These are phyloP conservation scores for Atethmia centrago DNA, from an alignment of 2,888 invertebrate species.

Conservation along the genomic window DNA sequence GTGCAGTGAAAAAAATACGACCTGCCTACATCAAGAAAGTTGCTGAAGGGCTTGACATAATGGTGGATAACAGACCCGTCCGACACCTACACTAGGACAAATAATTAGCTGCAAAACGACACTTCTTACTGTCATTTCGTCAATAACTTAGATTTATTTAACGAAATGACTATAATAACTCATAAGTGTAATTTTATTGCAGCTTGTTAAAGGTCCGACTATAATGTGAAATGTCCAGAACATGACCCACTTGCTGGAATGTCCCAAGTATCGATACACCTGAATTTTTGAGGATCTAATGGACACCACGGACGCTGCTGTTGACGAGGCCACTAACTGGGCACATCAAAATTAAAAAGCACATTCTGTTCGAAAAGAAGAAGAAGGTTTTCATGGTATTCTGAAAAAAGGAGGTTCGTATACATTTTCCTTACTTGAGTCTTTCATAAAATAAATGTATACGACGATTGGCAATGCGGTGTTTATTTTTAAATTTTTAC, in stretches of 20 bases:
- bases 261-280: neutral
- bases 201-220: too few relatives aligned
- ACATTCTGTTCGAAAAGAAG: neutral
- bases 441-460: neutral
- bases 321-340: neutral
- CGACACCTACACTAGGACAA: too few relatives aligned
- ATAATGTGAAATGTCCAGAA: neutral
- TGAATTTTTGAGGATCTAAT: neutral
- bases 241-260: neutral
- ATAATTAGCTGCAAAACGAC: too few relatives aligned
- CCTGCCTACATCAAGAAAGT: neutral
- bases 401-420: neutral
- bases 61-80: neutral
- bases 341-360: neutral
- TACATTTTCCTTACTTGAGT: neutral
- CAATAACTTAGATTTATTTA: too few relatives aligned
- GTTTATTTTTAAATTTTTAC: neutral
- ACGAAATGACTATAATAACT: too few relatives aligned
- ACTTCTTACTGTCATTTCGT: too few relatives aligned
- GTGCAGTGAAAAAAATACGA: neutral
- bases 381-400: neutral
- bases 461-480: neutral
- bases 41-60: neutral
- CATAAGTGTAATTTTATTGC: too few relatives aligned
- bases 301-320: neutral